Conservation (phyloP, 1,140 invertebrate genomes). For the Pseudomyrmex dendroicus region DNA sequence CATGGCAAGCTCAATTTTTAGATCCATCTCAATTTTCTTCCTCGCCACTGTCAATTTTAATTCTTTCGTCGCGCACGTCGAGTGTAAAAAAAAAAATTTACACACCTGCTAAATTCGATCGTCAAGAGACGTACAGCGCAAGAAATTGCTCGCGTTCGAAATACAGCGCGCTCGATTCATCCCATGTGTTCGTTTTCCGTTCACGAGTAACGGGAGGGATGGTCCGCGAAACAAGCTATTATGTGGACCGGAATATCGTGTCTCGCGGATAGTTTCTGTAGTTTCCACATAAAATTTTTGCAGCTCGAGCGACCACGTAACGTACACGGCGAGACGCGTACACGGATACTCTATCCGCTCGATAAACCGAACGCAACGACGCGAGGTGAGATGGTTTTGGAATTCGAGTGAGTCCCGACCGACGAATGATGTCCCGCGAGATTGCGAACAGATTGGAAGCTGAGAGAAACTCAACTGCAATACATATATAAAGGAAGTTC, state of each 20-base stretch:
- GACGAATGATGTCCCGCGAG: slow-evolving; percentile 63
- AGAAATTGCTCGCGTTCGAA: slow-evolving; percentile 22
- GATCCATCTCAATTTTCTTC: not conserved
- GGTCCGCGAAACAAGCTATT: not conserved
- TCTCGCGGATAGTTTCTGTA: slow-evolving; percentile 20
- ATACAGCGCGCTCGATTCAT: slow-evolving; percentile 25
- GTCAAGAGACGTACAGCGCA: not conserved
- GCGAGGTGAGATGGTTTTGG: slow-evolving; percentile 62
- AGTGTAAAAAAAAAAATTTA: not conserved
- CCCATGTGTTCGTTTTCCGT: not conserved
- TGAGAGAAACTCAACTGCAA: slow-evolving; percentile 54
- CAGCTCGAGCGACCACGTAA: slow-evolving; percentile 43
- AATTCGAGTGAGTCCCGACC: slow-evolving; percentile 55
- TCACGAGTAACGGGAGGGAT: not conserved
- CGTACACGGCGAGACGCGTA: not conserved
- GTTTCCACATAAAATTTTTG: slow-evolving; percentile 67
- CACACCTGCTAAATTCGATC: not conserved
- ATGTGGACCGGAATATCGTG: slow-evolving; percentile 19
- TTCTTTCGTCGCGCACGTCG: not conserved
- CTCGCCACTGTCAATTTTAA: not conserved
- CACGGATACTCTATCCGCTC: slow-evolving; percentile 65
- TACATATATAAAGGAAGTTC: slow-evolving; percentile 60
- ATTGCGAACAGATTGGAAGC: slow-evolving; percentile 70
- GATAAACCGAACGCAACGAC: slow-evolving; percentile 66
- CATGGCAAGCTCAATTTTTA: too few species aligned